Conservation (phyloP, 2,888 invertebrate species). For the Graphium colonna region DNA sequence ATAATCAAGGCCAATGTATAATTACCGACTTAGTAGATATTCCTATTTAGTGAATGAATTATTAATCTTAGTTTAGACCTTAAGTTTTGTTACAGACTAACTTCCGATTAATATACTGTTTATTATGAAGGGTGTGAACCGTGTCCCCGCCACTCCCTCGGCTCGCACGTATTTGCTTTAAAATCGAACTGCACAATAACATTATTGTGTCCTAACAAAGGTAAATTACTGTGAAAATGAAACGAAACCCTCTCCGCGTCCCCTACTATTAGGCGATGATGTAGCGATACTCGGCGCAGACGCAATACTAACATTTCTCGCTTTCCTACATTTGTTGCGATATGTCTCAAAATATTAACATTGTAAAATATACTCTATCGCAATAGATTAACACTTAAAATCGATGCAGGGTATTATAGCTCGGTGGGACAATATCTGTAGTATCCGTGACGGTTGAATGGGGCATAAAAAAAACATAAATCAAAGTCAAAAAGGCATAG, state of each 20-base stretch:
- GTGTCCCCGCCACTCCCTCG: slow-evolving; percentile 59
- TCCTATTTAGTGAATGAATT: too few relatives aligned
- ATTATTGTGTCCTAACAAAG: slow-evolving; percentile 68
- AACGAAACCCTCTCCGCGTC: slow-evolving; percentile 72
- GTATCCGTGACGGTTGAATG: slow-evolving; percentile 75
- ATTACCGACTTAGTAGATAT: too few relatives aligned
- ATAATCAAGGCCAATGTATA: too few relatives aligned
- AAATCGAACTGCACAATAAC: slow-evolving; percentile 68
- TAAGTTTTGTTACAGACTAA: neutral
- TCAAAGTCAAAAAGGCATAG: slow-evolving; percentile 81
- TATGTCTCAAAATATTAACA: slow-evolving; percentile 20
- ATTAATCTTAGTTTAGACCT: too few relatives aligned
- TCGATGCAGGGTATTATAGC: too few relatives aligned
- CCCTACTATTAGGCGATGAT: slow-evolving; percentile 78
- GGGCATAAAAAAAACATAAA: slow-evolving; percentile 78
- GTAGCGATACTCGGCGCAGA: slow-evolving; percentile 72
- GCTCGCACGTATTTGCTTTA: slow-evolving; percentile 70
- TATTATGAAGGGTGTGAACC: slow-evolving; percentile 60
- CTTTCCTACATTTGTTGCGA: slow-evolving; percentile 42
- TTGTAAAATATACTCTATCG: slow-evolving; percentile 37
- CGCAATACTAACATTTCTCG: slow-evolving; percentile 59
- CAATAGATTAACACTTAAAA: too few relatives aligned
- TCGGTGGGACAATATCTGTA: slow-evolving; percentile 60
- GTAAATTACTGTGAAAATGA: slow-evolving; percentile 77
- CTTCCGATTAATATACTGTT: slow-evolving; percentile 19